Evolutionary conservation across 2,888 invertebrate species (phyloP).

Genomic region (Orthosia gothica): DNA sequence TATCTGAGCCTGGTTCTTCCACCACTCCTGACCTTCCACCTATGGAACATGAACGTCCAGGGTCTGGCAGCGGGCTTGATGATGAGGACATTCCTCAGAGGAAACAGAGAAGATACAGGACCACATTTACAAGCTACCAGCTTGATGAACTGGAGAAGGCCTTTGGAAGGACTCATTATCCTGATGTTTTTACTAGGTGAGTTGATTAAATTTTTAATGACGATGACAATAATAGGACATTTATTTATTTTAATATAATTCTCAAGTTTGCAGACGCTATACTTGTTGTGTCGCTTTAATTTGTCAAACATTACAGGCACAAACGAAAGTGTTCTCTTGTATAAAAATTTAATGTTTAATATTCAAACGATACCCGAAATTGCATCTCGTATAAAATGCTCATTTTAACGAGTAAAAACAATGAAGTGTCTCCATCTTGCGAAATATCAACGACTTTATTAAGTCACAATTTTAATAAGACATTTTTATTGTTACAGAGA

Average conservation of each 20-base stretch:
- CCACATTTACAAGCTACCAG: slow-evolving; percentile 98
- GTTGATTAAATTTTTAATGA: slow-evolving; percentile 48
- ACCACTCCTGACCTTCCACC: slow-evolving; percentile 82
- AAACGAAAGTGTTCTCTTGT: neutral
- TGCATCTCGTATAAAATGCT: slow-evolving; percentile 3
- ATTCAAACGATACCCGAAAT: slow-evolving; percentile 21
- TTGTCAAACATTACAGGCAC: neutral
- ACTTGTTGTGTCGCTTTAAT: neutral
- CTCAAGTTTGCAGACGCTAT: neutral
- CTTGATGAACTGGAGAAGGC: slow-evolving; percentile 99
- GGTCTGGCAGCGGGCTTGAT: slow-evolving; percentile 87
- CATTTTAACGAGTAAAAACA: slow-evolving; percentile 30
- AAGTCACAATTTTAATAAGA: slow-evolving; percentile 39
- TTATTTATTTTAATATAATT: neutral
- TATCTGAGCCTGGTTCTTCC: slow-evolving; percentile 85
- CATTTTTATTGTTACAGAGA: slow-evolving; percentile 94
- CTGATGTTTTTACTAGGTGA: slow-evolving; percentile 99
- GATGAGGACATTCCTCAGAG: slow-evolving; percentile 96
- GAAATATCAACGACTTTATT: slow-evolving; percentile 43
- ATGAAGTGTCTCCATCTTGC: slow-evolving; percentile 31
- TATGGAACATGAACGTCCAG: slow-evolving; percentile 83
- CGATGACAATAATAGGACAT: neutral
- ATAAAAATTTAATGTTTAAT: neutral
- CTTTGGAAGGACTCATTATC: slow-evolving; percentile 99
- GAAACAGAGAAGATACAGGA: slow-evolving; percentile 97